phyloP scores from a whole-genome alignment of 2,888 invertebrate genomes.

The Alentia gelatinosa region DNA sequence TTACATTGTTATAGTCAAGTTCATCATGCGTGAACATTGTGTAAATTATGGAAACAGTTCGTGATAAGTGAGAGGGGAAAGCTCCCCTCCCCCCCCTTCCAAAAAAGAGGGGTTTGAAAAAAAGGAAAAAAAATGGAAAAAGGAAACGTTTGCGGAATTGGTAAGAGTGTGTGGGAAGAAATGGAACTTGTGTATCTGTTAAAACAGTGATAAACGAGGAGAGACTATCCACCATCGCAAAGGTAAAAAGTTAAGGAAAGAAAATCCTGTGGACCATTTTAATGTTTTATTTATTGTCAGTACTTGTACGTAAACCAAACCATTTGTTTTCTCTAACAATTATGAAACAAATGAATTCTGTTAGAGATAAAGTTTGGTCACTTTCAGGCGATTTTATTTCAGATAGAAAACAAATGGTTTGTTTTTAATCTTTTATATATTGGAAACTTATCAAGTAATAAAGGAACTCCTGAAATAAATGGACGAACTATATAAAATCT shows the following conservation, averaged over 20 bases:
- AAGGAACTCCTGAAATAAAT: not conserved
- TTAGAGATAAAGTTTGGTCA: not conserved
- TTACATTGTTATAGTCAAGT: not conserved
- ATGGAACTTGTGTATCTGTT: slow-evolving; percentile 29
- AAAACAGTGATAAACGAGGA: not conserved
- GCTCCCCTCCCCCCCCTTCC: not conserved
- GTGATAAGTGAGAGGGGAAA: not conserved
- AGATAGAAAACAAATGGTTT: not conserved
- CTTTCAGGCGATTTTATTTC: not conserved
- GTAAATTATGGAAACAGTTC: not conserved
- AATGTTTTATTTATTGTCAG: slow-evolving; percentile 44
- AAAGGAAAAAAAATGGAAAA: not conserved
- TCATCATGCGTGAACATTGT: not conserved
- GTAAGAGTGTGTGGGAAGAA: not conserved
- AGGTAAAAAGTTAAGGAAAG: not conserved
- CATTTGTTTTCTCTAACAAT: not conserved
- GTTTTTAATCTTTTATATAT: slow-evolving; percentile 16
- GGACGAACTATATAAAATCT: too few species aligned
- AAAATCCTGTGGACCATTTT: slow-evolving; percentile 38
- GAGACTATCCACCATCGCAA: not conserved
- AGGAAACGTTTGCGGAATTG: not conserved
- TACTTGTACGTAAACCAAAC: slow-evolving; percentile 13
- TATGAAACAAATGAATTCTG: not conserved
- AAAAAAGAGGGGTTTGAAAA: not conserved
- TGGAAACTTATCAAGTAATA: slow-evolving; percentile 25